A percentile compares a stretch with the other conserved stretches of the same genome.
Evolutionary conservation across 2,888 invertebrate genomes (phyloP).

Genomic region (Apamea epomidion): DNA sequence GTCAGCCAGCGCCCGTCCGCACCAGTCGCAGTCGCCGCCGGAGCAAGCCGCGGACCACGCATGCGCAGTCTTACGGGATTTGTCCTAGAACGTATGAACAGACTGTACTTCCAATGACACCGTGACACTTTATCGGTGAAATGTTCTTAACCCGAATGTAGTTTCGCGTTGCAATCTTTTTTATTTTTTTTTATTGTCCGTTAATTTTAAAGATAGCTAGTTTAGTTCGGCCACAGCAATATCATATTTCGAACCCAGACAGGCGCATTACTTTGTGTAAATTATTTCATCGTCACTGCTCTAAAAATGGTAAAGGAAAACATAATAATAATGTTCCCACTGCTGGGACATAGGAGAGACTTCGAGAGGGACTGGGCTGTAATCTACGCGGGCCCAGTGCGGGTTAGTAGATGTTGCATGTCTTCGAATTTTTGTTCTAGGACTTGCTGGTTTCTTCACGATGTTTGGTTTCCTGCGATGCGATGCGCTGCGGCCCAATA

Average conservation of each 20-base stretch:
- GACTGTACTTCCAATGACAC: slow-evolving; percentile 52
- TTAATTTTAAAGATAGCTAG: not conserved
- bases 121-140: slow-evolving; percentile 43
- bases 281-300: too few relatives aligned
- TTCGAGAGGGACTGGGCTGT: not conserved
- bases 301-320: too few relatives aligned
- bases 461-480: not conserved
- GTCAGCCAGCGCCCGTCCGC: slow-evolving; percentile 94
- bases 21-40: slow-evolving; percentile 94
- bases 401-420: too few relatives aligned
- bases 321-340: too few relatives aligned
- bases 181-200: too few relatives aligned
- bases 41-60: slow-evolving; percentile 93
- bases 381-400: too few relatives aligned
- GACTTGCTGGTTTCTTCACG: not conserved
- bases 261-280: too few relatives aligned
- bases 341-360: not conserved
- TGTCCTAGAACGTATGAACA: slow-evolving; percentile 89
- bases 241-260: not conserved
- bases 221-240: not conserved
- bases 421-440: not conserved
- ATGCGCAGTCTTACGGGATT: slow-evolving; percentile 93
- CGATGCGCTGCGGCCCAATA: not conserved
- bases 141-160: slow-evolving; percentile 7
- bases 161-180: not conserved